Evolutionary conservation across 2,888 invertebrate genomes (phyloP), one percentile per base, ranked within the genome.

Genomic region (Chydorus sphaericus): DNA sequence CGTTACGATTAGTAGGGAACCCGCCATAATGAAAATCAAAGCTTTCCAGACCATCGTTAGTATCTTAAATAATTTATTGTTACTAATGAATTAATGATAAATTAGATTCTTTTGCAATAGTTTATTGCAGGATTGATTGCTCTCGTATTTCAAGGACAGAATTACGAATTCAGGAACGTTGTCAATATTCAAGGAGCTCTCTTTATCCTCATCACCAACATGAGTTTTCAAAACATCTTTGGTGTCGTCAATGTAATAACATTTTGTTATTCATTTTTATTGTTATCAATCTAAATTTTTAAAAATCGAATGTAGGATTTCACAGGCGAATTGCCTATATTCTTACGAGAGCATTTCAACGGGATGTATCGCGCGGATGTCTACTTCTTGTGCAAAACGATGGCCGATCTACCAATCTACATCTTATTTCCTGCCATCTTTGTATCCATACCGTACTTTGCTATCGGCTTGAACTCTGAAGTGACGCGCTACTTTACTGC

Each of bases 161-260:
- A 77, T 58, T 67, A 85, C 55, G 82, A 85, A 67, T 86, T 88
- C 69, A 85, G 86, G 64, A 93, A 89, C 2, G 88, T 93, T 1
- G 86, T 87, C 82, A 94, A 94, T 69, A 87, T 93, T 61, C 93
- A 91, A 67, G 93, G 93, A 44, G 89, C 85, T 28, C 76, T 93
- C 56, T 93, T 91, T 69, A 80, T 92, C 66, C 84, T 91, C 67
- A 77, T 91, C 51, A 88, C 88, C 16, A 91, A 89, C 66, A 85
- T 91, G 83, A 92, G 92, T 6, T 92, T 93, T 70, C 88, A 89
- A 65, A 92, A 91, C 69, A 82, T 91, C n/a, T 92, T 92, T 66
- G 88, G 91, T 59, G 93, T 94, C 39, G 83, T 93, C 58, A 87
- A 85, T 69, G 94, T 93, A 71, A 26, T 26, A 23, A 3, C n/a